Evolutionary conservation across 1,140 invertebrate genomes (phyloP).

Genomic region (Drosophila quadrilineata): DNA sequence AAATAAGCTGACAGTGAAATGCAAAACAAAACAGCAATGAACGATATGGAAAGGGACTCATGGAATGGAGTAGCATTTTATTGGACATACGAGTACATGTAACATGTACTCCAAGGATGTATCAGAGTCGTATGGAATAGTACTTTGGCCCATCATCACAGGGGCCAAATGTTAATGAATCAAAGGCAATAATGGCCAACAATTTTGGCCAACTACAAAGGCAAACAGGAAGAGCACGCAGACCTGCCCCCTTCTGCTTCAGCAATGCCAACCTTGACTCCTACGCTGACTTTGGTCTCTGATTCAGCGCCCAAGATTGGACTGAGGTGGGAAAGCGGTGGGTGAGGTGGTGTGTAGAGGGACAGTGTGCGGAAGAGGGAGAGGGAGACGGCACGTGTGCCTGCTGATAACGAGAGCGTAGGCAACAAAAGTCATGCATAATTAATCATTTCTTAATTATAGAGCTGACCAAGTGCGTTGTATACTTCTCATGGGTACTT

Average conservation of each 20-base stretch:
- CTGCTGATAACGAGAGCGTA: slow-evolving; percentile 67
- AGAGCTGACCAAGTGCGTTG: slow-evolving; percentile 47
- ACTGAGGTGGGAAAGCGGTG: no score
- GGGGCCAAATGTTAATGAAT: slow-evolving; percentile 70
- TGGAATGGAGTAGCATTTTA: slow-evolving; percentile 37
- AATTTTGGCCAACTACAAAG: slow-evolving; percentile 59
- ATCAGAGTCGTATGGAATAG: neutral
- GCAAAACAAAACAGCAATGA: slow-evolving; percentile 53
- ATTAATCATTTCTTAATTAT: slow-evolving; percentile 80
- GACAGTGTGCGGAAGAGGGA: no score
- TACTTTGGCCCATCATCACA: slow-evolving; percentile 27
- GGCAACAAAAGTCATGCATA: slow-evolving; percentile 71
- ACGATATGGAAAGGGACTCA: neutral
- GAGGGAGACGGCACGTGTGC: slow-evolving; percentile 41
- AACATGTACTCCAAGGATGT: neutral
- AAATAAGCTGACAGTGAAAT: slow-evolving; percentile 68
- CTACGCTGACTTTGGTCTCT: neutral
- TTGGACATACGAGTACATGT: slow-evolving; percentile 9
- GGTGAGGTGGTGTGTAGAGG: neutral
- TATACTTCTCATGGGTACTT: no score
- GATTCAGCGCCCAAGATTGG: neutral
- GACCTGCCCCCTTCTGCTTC: neutral
- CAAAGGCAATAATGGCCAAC: slow-evolving; percentile 60
- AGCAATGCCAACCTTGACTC: neutral
- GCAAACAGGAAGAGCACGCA: slow-evolving; percentile 41